Base-by-base conservation (phyloP, 37 sponge, comb jelly and placozoan genomes). In the Geodia barretti region DNA sequence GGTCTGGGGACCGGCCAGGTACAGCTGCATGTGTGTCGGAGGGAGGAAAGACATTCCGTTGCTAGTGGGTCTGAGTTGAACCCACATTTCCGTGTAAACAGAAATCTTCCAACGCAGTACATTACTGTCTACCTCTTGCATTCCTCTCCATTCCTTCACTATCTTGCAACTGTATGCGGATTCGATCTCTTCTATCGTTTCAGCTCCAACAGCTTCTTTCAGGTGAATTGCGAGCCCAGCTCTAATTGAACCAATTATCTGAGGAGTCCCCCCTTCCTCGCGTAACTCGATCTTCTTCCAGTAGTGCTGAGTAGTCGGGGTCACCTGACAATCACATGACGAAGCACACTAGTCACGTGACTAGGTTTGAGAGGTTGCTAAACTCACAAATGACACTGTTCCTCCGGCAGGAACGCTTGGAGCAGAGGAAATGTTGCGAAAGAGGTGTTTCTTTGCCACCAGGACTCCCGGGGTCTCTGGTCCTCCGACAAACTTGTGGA, bases 401-500 rank as follows among this genome's bases (percentile, higher is more conserved):
- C 97, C 97, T 34, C 97, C 97, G 29, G 94, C 97, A 72, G 86
- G 79, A 4, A 60, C 68, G 39, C 70, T 41, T 11, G 97, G 97
- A 7, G 79, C 62, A 29, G 66, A 62, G 37, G 73, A 59, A 14
- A 7, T 47, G 73, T 79, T 86, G 32, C 38, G 65, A 64, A 96
- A 96, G 59, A 96, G 81, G 2, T 37, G 30, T 78, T 93, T 96
- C 79, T 96, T 96, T 29, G 92, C 93, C 20, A 96, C 88, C 40
- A 96, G 82, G 41, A 96, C 76, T 34, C 97, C 95, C 74, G 97
- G 97, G 68, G 83, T 81, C 42, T 86, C 92, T 29, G 87, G 87
- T 41, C 97, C 97, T 30, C 97, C 97, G 20, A 96, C 85, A 83
- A 96, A 96, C 83, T 96, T 96, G 83, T 96, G 97, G 7, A 84